Percentiles rank a stretch among this genome's conserved stretches.
Conservation (phyloP, 2,113 vertebrate genomes). For the Sialia sialis region DNA sequence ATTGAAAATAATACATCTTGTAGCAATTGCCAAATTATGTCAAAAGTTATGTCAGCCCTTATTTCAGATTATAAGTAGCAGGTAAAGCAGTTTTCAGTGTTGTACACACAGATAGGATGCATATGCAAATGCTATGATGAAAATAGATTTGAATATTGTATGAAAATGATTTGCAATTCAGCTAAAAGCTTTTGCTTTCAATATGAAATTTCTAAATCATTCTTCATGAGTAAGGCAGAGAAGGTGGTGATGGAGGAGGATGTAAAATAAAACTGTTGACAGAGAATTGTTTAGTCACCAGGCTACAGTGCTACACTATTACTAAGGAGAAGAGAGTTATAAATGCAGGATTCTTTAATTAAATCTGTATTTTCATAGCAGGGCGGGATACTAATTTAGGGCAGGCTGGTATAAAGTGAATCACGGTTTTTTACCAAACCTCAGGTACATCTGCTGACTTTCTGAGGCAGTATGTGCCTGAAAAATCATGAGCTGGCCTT, state of each 20-base stretch:
- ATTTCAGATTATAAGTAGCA: background rate
- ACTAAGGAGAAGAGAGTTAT: background rate
- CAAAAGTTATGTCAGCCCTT: background rate
- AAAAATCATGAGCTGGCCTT: background rate
- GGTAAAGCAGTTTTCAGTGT: background rate
- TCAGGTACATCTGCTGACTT: background rate
- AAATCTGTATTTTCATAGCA: background rate
- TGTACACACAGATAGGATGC: background rate
- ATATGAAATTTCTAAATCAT: background rate
- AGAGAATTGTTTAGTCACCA: background rate
- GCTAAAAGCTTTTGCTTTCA: background rate
- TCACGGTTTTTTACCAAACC: background rate
- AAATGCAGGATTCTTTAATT: background rate
- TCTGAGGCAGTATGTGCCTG: background rate
- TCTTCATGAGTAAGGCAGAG: background rate
- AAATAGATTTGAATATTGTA: background rate
- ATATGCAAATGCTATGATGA: background rate
- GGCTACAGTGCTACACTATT: background rate
- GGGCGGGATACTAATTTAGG: background rate
- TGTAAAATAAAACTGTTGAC: background rate
- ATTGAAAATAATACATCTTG: background rate
- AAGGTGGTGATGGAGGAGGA: background rate
- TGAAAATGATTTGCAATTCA: background rate
- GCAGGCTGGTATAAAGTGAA: background rate
- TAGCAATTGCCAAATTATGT: background rate